Evolutionary conservation across 2,113 vertebrate genomes (phyloP).

Genomic region (Chloropsis cyanopogon): DNA sequence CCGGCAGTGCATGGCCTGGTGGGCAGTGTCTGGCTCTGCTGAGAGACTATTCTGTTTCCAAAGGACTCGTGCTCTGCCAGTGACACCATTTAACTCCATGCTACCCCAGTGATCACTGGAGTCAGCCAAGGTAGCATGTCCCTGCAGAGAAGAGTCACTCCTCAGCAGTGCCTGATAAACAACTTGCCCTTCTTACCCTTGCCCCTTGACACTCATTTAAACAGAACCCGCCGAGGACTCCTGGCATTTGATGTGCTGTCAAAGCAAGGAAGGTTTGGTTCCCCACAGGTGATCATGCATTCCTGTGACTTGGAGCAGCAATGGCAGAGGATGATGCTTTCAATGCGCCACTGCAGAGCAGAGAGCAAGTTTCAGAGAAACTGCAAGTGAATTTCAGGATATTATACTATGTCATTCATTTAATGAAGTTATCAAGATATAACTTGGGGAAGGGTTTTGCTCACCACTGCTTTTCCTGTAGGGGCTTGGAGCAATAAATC

Average conservation of each 20-base stretch:
- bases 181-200: neutral
- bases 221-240: neutral
- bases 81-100: neutral
- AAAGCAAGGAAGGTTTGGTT: neutral
- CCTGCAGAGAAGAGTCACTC: neutral
- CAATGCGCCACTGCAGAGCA: neutral
- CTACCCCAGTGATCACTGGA: fast-evolving
- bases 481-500: neutral
- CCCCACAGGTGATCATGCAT: neutral
- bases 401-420: neutral
- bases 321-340: neutral
- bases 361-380: neutral
- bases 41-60: neutral
- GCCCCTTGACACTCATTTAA: fast-evolving
- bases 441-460: neutral
- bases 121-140: neutral
- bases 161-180: neutral
- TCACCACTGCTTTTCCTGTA: neutral
- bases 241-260: neutral
- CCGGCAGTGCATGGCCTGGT: neutral
- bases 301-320: neutral
- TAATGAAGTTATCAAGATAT: neutral
- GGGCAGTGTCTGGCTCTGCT: neutral
- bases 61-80: neutral
- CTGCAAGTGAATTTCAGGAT: neutral